Base-by-base conservation (phyloP, 2,113 vertebrate genomes). In the Elephantulus edwardii region DNA sequence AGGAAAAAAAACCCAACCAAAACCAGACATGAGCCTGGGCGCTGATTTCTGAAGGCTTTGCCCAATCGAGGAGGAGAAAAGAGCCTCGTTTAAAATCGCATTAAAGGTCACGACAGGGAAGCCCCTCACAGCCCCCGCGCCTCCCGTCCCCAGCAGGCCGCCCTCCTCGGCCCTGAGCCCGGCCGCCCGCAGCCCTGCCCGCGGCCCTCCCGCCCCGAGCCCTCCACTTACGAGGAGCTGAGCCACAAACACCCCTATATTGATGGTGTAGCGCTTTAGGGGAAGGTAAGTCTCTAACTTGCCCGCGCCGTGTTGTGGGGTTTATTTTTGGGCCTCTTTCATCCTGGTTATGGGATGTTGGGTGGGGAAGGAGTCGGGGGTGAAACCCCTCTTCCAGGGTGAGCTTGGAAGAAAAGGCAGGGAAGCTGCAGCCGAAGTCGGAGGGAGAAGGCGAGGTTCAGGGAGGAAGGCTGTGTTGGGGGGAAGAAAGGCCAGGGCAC, bases 221-320 rank as follows among this genome's bases (percentile, higher is more conserved):
- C 71, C 71, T 75, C 44, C 71, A 75, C 71, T 75, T 48, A 42
- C 44, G 71, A 75, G 78, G 91, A 80, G 88, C 91, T 42, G 86
- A 82, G 81, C 35, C 50, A 33, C 86, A 46, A 75, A 56, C 66
- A 72, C 92, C 56, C 74, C 58, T 64, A 79, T 88, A 94, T 85
- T 82, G 95, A 97, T 97, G 97, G 92, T 96, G 96, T 97, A 95
- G 90, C 42, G 70, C 92, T 33, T 89, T 92, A 30, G 95, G 95
- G 92, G 90, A 93, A 95, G 96, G 97, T 97, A 95, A 97, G 97
- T 93, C 46, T 77, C 91, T 62, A 19, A 38, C 74, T 62, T 35
- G 85, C 33, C 85, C 6, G 40, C 70, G 70, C 80, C 87, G 89
- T 17, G 83, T n/a, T 40, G 42, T 22, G 50, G 3, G 52, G 70